Conservation (phyloP, 2,113 vertebrate species). For the Zosterops borbonicus region DNA sequence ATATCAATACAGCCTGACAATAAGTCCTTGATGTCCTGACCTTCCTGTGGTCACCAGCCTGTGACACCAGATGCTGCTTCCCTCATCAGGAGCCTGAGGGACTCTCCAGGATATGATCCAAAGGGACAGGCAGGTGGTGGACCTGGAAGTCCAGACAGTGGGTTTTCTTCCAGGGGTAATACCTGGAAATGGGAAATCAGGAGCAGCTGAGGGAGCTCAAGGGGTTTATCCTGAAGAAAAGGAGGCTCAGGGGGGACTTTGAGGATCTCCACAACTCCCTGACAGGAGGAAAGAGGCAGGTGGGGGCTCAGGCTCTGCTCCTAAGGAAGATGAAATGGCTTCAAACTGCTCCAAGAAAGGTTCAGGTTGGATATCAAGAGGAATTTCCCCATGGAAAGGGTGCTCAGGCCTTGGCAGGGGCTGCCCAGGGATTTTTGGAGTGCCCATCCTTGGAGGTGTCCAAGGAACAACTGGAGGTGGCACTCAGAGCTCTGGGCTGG, state of each 20-base stretch:
- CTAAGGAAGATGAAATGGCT: neutral
- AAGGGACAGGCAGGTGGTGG: too few relatives aligned
- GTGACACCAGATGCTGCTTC: neutral
- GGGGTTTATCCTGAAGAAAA: neutral
- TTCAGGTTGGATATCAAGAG: neutral
- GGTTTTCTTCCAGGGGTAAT: too few relatives aligned
- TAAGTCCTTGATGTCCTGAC: neutral
- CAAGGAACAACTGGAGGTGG: neutral
- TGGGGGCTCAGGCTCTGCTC: neutral
- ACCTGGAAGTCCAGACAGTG: too few relatives aligned
- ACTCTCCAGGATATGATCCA: neutral
- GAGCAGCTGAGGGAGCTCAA: neutral
- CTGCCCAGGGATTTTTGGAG: neutral
- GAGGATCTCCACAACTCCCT: neutral
- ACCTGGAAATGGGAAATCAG: neutral
- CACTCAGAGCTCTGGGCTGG: neutral
- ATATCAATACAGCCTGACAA: neutral
- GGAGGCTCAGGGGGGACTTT: neutral
- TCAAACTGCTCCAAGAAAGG: neutral
- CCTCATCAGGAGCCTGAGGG: neutral
- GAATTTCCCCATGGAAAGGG: neutral
- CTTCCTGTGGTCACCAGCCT: neutral
- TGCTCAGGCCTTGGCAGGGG: accelerated
- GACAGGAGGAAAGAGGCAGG: neutral
- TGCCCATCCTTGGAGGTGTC: neutral